A percentile compares a stretch with the other conserved stretches of the same genome.
Conservation (phyloP, 2,888 invertebrate genomes). For the Macaria notata region DNA sequence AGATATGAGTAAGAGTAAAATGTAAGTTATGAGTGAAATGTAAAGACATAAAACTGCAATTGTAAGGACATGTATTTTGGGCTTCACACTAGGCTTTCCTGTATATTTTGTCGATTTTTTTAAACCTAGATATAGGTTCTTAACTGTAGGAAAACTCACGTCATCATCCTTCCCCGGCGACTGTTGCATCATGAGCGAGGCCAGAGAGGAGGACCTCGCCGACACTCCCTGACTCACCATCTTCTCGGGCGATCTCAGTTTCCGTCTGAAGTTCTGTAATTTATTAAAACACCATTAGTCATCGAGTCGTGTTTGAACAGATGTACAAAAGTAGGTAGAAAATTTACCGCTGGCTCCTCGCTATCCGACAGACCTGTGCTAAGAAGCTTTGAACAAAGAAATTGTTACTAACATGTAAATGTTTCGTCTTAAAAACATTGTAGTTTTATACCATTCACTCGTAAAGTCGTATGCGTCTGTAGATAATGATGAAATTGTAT, state of each 20-base stretch:
- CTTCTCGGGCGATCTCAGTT: slow-evolving; percentile 81
- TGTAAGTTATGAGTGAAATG: no score
- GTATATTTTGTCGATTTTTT: no score
- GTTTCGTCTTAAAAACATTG: no score
- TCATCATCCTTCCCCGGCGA: slow-evolving; percentile 59
- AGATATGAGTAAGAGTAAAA: no score
- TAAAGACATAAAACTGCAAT: no score
- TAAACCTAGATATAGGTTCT: no score
- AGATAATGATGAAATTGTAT: no score
- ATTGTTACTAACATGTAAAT: slow-evolving; percentile 12
- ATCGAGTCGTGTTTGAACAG: not conserved
- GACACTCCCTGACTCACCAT: slow-evolving; percentile 63
- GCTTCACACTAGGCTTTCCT: no score
- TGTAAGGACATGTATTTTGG: no score
- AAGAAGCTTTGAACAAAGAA: slow-evolving; percentile 57
- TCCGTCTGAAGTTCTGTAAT: slow-evolving; percentile 84
- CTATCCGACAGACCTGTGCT: slow-evolving; percentile 71
- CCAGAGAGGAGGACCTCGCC: slow-evolving; percentile 71
- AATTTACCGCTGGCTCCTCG: slow-evolving; percentile 68
- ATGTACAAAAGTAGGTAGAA: slow-evolving; percentile 8
- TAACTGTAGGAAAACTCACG: slow-evolving; percentile 22
- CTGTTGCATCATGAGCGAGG: slow-evolving; percentile 66
- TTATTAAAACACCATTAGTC: not conserved
- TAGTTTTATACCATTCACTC: no score
- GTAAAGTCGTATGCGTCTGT: no score